A percentile compares a stretch with the other conserved stretches of the same genome.
These are phyloP conservation scores for Willowsia nigromaculata DNA, from an alignment of 2,888 invertebrate species.

Conservation along the genomic window DNA sequence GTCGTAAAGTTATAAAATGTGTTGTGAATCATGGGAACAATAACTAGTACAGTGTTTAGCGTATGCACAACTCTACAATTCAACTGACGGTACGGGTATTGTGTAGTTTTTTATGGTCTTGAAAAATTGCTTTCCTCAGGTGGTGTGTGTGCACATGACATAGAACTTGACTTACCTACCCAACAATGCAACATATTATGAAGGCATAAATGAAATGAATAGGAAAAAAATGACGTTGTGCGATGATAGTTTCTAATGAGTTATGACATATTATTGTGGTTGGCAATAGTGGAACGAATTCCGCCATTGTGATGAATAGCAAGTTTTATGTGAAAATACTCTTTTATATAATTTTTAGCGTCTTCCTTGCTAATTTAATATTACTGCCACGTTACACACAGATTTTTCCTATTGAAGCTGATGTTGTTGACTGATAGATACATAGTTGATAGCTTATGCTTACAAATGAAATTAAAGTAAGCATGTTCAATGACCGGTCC, in stretches of 20 bases:
- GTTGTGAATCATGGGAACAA: constrained; percentile 40
- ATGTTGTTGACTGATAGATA: neutral
- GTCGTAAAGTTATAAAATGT: neutral
- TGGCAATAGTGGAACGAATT: neutral
- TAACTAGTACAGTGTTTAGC: constrained; percentile 30
- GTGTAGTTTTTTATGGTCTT: constrained; percentile 1
- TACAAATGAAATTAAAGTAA: neutral
- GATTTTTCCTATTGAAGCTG: neutral
- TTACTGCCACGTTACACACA: neutral
- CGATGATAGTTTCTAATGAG: constrained; percentile 18
- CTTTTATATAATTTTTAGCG: neutral
- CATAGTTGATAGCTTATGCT: neutral
- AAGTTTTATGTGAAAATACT: neutral
- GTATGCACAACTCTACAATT: neutral
- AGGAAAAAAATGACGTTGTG: constrained; percentile 13
- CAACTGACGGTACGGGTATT: neutral
- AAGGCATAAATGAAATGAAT: neutral
- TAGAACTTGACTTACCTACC: constrained; percentile 32
- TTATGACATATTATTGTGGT: neutral
- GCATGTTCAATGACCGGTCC: neutral
- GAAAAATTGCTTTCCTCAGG: neutral
- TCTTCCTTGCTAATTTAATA: constrained; percentile 1
- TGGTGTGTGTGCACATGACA: constrained; percentile 10
- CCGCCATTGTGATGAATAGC: neutral
- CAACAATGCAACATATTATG: neutral